Evolutionary conservation across 2,888 invertebrate genomes (phyloP).

Genomic region (Trichogramma dendrolimi): DNA sequence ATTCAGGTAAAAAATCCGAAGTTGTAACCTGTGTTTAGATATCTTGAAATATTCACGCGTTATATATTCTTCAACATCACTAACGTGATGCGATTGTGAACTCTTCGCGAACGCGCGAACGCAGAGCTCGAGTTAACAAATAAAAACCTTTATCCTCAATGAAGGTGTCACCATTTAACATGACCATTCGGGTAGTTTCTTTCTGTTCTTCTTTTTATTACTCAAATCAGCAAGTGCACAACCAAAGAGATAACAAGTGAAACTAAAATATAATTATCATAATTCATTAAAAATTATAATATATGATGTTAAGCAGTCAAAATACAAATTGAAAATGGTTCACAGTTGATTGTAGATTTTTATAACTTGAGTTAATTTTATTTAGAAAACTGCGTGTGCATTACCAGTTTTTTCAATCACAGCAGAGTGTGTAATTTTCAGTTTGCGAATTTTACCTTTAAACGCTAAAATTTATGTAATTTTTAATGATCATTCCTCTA

Average conservation of each 20-base stretch:
- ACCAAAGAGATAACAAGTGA: not conserved
- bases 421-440: slow-evolving; percentile 21
- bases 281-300: too few relatives aligned
- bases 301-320: slow-evolving; percentile 7
- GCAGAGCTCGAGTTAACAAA: slow-evolving; percentile 14
- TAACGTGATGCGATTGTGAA: slow-evolving; percentile 18
- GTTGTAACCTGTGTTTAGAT: slow-evolving; percentile 27
- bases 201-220: not conserved
- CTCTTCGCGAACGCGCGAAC: slow-evolving; percentile 18
- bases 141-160: slow-evolving; percentile 14
- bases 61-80: slow-evolving; percentile 22
- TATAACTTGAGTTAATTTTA: slow-evolving; percentile 15
- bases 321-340: slow-evolving; percentile 10
- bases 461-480: slow-evolving; percentile 21
- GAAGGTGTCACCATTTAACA: slow-evolving; percentile 13
- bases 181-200: not conserved
- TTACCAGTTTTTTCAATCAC: not conserved
- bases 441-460: slow-evolving; percentile 27
- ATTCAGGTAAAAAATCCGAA: slow-evolving; percentile 26
- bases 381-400: slow-evolving; percentile 1
- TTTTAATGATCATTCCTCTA: slow-evolving; percentile 7
- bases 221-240: not conserved
- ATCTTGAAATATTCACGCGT: slow-evolving; percentile 20
- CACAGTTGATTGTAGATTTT: too few relatives aligned
- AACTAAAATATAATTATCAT: slow-evolving; percentile 5